phyloP scores from a whole-genome alignment of 1,140 invertebrate species.

The Lordiphosa clarofinis region DNA sequence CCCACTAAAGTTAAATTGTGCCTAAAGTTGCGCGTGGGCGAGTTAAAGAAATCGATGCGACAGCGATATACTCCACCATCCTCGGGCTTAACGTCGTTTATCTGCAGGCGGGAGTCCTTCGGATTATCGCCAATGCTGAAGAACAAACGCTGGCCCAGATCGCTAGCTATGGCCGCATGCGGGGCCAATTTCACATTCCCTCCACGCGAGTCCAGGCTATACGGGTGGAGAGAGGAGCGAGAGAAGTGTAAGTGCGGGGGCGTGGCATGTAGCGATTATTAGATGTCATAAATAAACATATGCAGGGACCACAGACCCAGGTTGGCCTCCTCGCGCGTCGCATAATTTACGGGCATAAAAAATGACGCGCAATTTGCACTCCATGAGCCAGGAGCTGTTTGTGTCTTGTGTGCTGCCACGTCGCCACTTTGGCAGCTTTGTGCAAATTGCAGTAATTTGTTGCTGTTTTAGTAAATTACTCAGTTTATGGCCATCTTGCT shows the following conservation, averaged over 20 bases:
- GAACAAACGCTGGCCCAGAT: constrained; percentile 87
- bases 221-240: neutral
- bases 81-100: constrained; percentile 85
- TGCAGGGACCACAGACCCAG: constrained; percentile 58
- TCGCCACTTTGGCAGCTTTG: constrained; percentile 63
- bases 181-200: constrained; percentile 83
- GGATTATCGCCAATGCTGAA: constrained; percentile 87
- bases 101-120: constrained; percentile 85
- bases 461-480: constrained; percentile 78
- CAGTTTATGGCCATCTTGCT: constrained; percentile 58
- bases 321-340: constrained; percentile 27
- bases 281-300: constrained; percentile 76
- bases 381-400: constrained; percentile 34
- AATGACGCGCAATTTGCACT: constrained; percentile 66
- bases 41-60: constrained; percentile 91
- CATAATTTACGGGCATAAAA: constrained; percentile 73
- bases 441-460: constrained; percentile 76
- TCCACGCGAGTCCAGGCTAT: constrained; percentile 88
- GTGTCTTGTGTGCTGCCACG: constrained; percentile 17
- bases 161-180: constrained; percentile 88
- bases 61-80: constrained; percentile 91
- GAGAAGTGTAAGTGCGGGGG: constrained; percentile 42
- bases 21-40: constrained; percentile 90
- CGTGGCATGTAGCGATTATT: constrained; percentile 61
- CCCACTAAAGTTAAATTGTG: constrained; percentile 92